Evolutionary conservation across 2,797 vertebrate genomes (phyloP).

Genomic region (Phyllotis vaccarum): DNA sequence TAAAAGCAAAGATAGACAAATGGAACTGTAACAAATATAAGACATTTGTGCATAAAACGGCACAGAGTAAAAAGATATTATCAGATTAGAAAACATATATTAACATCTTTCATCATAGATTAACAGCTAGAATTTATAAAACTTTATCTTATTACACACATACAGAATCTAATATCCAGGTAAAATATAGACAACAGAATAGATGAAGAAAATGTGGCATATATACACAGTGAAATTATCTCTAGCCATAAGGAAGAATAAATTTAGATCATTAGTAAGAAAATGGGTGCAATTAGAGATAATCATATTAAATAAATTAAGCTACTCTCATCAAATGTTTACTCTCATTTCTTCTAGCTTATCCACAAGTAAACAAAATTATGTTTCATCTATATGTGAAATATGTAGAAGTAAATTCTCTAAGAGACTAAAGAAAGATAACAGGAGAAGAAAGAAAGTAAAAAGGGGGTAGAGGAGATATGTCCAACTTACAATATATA

Average conservation of each 20-base stretch:
- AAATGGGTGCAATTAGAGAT: background rate
- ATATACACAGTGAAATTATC: background rate
- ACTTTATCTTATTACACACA: background rate
- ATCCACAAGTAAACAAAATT: background rate
- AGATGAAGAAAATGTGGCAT: background rate
- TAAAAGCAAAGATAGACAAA: slow-evolving; percentile 28
- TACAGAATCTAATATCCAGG: background rate
- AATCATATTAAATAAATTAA: background rate
- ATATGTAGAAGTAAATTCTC: background rate
- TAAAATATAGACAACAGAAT: background rate
- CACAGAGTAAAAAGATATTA: slow-evolving; percentile 9
- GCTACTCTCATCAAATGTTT: background rate
- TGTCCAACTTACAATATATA: background rate
- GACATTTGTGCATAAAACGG: background rate
- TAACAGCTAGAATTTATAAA: background rate
- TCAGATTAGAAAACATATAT: background rate
- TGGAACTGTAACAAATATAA: background rate
- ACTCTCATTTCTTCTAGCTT: background rate
- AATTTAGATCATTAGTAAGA: background rate
- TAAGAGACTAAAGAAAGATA: background rate
- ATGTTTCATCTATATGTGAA: background rate
- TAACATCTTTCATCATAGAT: background rate
- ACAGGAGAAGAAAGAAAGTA: background rate
- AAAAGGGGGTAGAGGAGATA: no score
- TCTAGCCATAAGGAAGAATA: background rate